Evolutionary conservation across 2,113 vertebrate genomes (phyloP).

Genomic region (Xiphorhynchus elegans): DNA sequence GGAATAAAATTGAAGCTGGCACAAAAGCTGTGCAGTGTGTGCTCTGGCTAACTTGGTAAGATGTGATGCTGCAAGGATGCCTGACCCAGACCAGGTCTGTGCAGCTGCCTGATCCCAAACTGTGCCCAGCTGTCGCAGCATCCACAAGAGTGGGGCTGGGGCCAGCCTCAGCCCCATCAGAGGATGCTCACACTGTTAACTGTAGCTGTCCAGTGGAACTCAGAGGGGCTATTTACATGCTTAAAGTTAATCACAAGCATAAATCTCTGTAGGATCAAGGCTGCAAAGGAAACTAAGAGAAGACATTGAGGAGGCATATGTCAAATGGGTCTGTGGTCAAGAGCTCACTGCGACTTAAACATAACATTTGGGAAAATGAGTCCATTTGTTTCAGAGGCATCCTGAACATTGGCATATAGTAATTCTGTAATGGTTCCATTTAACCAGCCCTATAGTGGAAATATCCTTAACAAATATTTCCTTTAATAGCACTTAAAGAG

Average conservation of each 20-base stretch:
- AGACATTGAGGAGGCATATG: not conserved
- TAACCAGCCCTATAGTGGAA: conserved; percentile 28
- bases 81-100: not conserved
- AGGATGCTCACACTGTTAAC: not conserved
- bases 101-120: not conserved
- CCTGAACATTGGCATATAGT: conserved; percentile 7
- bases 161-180: not conserved
- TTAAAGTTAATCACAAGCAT: conserved; percentile 4
- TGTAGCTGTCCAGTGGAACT: not conserved
- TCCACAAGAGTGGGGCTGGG: not conserved
- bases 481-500: conserved; percentile 22
- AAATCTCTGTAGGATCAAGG: conserved; percentile 22
- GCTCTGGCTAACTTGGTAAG: not conserved
- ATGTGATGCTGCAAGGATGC: not conserved
- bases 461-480: conserved; percentile 33
- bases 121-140: not conserved
- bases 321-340: not conserved
- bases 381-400: conserved; percentile 43
- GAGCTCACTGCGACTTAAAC: conserved; percentile 22
- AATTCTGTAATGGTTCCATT: conserved; percentile 30
- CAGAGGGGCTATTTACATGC: not conserved
- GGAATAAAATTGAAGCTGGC: conserved; percentile 38
- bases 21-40: not conserved
- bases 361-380: conserved; percentile 44
- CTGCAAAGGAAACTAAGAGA: conserved; percentile 1